Conservation (phyloP, 2,888 invertebrate genomes). For the Megaustenia siamemsis region DNA sequence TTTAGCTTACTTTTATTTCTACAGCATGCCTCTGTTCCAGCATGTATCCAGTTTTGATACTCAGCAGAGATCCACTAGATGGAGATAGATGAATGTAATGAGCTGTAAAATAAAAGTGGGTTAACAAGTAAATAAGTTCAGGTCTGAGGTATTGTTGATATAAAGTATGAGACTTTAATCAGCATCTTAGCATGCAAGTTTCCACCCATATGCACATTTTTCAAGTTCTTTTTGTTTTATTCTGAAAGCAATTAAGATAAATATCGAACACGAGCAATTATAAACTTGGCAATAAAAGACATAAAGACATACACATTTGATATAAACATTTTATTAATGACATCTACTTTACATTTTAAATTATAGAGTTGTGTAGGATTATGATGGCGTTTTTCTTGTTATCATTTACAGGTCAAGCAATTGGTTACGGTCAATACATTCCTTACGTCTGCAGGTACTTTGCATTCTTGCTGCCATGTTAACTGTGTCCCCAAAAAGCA, state of each 20-base stretch:
- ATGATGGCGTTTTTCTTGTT: neutral
- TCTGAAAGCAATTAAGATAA: no score
- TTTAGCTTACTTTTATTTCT: slow-evolving; percentile 31
- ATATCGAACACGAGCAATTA: no score
- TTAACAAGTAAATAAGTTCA: no score
- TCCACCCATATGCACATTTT: no score
- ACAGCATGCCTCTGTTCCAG: slow-evolving; percentile 12
- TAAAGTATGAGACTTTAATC: no score
- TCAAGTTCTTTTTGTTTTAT: no score
- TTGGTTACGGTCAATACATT: neutral
- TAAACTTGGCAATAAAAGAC: no score
- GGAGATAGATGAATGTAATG: slow-evolving; percentile 34
- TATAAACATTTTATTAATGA: no score
- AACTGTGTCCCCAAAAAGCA: slow-evolving; percentile 48
- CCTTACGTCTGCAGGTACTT: slow-evolving; percentile 27
- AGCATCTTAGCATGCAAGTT: no score
- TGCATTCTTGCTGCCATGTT: slow-evolving; percentile 48
- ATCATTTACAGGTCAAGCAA: neutral
- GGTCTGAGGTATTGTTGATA: no score
- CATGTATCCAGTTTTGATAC: neutral
- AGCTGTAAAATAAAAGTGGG: neutral
- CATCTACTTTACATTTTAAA: neutral
- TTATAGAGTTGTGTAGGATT: neutral
- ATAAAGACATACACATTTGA: no score
- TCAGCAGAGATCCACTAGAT: slow-evolving; percentile 18